Evolutionary conservation across 1,140 invertebrate species (phyloP).

Genomic region (Maniola jurtina): DNA sequence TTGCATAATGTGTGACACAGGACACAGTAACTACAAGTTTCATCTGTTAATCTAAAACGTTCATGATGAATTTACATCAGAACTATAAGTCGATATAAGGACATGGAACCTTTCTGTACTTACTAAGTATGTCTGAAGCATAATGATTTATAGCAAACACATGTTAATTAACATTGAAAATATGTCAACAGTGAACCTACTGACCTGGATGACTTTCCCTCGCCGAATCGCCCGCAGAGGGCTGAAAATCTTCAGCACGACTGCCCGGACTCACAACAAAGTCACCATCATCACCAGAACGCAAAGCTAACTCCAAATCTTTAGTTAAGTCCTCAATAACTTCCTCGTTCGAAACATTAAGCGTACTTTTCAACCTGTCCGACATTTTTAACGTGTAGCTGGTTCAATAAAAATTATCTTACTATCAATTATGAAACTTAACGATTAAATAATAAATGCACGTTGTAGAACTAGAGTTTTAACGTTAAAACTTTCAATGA

Average conservation of each 20-base stretch:
- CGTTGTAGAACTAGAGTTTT: neutral
- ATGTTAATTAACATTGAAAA: neutral
- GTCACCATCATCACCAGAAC: constrained; percentile 36
- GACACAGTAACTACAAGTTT: neutral
- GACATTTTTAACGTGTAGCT: constrained; percentile 49
- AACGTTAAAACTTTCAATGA: neutral
- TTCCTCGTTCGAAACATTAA: constrained; percentile 61
- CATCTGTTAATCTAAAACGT: too few species aligned
- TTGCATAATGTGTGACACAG: too few species aligned
- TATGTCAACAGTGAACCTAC: neutral
- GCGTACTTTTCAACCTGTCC: constrained; percentile 52
- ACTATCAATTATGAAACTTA: neutral
- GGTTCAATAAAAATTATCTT: neutral
- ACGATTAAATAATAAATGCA: neutral
- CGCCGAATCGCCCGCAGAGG: constrained; percentile 30
- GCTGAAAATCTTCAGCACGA: constrained; percentile 32
- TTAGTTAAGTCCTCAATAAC: constrained; percentile 71
- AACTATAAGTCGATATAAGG: too few species aligned
- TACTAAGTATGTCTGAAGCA: neutral
- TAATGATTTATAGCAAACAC: neutral
- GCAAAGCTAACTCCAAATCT: constrained; percentile 57
- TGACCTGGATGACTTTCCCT: constrained; percentile 34
- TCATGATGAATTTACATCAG: too few species aligned
- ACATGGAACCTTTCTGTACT: too few species aligned
- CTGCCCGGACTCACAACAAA: constrained; percentile 44